A percentile compares a stretch with the other conserved stretches of the same genome.
Conservation (phyloP, 2,113 vertebrate genomes). For the Tychaedon coryphoeus region DNA sequence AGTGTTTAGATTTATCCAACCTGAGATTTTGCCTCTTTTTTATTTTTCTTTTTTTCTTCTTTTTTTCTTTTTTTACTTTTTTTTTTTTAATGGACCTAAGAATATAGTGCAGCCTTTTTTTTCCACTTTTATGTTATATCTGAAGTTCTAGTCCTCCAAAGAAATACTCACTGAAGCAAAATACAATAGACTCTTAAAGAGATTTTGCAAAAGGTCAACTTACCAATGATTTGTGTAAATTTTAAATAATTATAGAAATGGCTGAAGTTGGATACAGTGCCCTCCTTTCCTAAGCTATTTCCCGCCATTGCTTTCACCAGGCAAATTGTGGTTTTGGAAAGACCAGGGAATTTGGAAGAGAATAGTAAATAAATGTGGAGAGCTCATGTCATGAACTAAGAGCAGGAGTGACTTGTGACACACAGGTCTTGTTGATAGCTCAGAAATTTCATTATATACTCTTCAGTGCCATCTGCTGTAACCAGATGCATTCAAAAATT, state of each 20-base stretch:
- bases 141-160: neutral
- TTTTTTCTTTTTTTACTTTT: too few species aligned
- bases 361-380: neutral
- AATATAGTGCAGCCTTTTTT: neutral
- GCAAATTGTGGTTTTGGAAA: neutral
- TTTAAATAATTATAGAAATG: neutral
- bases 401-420: neutral
- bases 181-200: neutral
- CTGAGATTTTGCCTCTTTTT: neutral
- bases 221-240: neutral
- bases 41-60: too few species aligned
- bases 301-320: neutral
- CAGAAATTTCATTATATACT: neutral
- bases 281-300: neutral
- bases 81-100: neutral
- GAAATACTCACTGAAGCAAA: neutral
- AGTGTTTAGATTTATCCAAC: neutral
- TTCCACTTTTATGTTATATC: neutral
- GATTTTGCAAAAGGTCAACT: neutral
- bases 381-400: neutral
- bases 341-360: neutral
- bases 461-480: slow-evolving; percentile 49
- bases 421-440: neutral
- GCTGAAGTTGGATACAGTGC: neutral
- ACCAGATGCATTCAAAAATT: neutral